Percentiles rank a stretch among this genome's conserved stretches.
Evolutionary conservation across 2,888 invertebrate species (phyloP).

Genomic region (Cerceris ruficornis): DNA sequence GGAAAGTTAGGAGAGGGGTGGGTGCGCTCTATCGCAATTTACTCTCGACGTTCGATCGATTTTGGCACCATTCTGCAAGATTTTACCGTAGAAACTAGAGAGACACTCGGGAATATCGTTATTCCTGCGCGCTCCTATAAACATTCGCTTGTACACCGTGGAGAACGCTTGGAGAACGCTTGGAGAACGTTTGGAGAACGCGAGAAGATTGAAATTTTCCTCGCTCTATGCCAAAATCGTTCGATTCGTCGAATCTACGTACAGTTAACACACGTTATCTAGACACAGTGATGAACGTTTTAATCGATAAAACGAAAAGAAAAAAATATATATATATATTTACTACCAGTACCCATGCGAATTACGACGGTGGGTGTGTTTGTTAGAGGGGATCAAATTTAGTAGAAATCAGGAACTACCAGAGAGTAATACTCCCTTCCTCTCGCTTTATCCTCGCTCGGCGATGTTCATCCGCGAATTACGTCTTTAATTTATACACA

Average conservation of each 20-base stretch:
- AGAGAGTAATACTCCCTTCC: constrained; percentile 39
- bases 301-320: constrained; percentile 31
- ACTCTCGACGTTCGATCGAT: constrained; percentile 39
- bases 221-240: constrained; percentile 32
- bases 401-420: constrained; percentile 60
- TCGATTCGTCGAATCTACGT: constrained; percentile 17
- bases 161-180: background rate
- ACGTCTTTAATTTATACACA: constrained; percentile 22
- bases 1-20: constrained; percentile 50
- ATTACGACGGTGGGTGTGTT: constrained; percentile 43
- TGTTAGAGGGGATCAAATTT: constrained; percentile 65
- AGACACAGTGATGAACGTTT: constrained; percentile 39
- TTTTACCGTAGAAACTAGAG: too few species aligned
- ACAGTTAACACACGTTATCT: constrained; percentile 45
- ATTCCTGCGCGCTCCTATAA: background rate
- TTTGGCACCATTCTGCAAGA: constrained; percentile 21
- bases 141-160: background rate
- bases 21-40: constrained; percentile 25
- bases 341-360: constrained; percentile 61
- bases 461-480: constrained; percentile 2
- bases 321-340: constrained; percentile 23
- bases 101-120: too few species aligned
- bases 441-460: constrained; percentile 23
- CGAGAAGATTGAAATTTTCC: background rate
- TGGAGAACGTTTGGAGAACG: background rate